A percentile compares a stretch with the other conserved stretches of the same genome.
These are phyloP conservation scores for Lymantria dispar DNA, from an alignment of 2,888 invertebrate species.

Conservation along the genomic window DNA sequence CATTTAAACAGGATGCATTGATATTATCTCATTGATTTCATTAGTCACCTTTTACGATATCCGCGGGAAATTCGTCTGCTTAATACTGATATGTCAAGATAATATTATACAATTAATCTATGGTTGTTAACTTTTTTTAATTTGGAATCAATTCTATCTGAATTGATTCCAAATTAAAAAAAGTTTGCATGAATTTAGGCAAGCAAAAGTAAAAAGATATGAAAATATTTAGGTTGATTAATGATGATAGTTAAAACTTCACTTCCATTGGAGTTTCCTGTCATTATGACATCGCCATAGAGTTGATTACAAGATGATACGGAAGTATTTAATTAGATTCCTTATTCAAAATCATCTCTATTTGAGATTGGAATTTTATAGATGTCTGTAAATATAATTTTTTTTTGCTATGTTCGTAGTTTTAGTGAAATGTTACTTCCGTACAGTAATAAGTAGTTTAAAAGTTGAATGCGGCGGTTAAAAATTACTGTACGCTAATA, in stretches of 20 bases:
- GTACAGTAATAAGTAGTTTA: background rate
- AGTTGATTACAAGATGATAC: constrained; percentile 16
- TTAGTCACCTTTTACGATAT: no score
- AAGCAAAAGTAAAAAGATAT: background rate
- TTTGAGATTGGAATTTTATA: constrained; percentile 1
- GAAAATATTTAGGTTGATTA: background rate
- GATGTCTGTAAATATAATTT: background rate
- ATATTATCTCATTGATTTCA: no score
- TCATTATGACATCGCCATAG: constrained; percentile 45
- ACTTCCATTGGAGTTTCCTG: constrained; percentile 55
- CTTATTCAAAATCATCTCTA: constrained; percentile 9
- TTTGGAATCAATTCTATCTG: no score
- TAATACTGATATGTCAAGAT: no score
- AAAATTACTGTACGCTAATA: constrained; percentile 1
- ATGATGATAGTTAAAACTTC: constrained; percentile 36
- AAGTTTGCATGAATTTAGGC: background rate
- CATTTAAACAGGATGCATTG: no score
- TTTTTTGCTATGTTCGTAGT: background rate
- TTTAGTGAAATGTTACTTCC: background rate
- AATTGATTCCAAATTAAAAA: no score
- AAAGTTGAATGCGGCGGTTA: background rate
- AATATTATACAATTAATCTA: no score
- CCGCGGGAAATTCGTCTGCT: no score
- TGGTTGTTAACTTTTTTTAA: no score
- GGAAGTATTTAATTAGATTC: constrained; percentile 22